Conservation (phyloP, 1,140 invertebrate genomes). For the Cepaea nemoralis region DNA sequence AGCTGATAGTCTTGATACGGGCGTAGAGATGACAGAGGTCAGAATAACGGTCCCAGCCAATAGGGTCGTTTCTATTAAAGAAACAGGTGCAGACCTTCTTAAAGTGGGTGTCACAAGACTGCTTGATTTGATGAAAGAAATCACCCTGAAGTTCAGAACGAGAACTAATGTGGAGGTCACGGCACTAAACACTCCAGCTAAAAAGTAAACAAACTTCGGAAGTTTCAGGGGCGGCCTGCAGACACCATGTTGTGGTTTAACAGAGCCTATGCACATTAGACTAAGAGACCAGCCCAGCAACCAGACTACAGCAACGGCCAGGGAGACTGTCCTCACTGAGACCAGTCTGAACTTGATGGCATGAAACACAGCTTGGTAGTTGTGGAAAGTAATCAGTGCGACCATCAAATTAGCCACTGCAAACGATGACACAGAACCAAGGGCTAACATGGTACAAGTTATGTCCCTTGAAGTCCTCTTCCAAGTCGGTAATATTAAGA, state of each 20-base stretch:
- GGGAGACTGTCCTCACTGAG: not conserved
- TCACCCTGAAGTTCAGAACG: not conserved
- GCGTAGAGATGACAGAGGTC: not conserved
- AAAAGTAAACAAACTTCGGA: not conserved
- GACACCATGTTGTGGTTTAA: not conserved
- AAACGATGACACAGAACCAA: not conserved
- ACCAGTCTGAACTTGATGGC: not conserved
- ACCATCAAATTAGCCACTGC: not conserved
- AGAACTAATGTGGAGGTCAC: not conserved
- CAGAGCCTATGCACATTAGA: not conserved
- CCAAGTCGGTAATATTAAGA: not conserved
- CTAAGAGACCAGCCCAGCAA: not conserved
- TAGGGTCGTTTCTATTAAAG: too few relatives aligned
- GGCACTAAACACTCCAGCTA: not conserved
- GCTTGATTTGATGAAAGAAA: not conserved
- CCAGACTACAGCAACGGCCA: not conserved
- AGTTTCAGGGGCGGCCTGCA: not conserved
- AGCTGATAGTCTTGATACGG: not conserved
- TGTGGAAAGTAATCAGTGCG: not conserved
- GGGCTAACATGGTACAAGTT: not conserved
- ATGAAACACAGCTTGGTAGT: not conserved
- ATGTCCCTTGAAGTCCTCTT: not conserved
- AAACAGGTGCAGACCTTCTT: not conserved
- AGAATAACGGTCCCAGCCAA: not conserved
- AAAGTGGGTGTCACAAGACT: not conserved